Conservation (phyloP, 2,797 vertebrate genomes). For the Sebastes aleutianus region DNA sequence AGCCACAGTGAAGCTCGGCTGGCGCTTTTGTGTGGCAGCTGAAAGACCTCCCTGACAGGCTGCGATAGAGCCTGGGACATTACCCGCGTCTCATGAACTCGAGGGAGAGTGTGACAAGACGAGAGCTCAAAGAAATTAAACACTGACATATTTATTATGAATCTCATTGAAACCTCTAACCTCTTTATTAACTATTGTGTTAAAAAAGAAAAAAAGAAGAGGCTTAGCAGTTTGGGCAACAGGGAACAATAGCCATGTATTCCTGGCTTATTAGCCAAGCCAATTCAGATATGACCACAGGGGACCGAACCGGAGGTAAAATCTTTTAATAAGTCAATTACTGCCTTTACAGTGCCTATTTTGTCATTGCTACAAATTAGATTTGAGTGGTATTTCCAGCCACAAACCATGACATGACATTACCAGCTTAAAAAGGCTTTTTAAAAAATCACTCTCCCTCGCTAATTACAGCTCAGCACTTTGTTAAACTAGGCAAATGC, state of each 20-base stretch:
- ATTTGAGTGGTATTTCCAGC: conserved; percentile 59
- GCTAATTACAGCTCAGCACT: conserved; percentile 30
- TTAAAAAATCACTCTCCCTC: conserved; percentile 6
- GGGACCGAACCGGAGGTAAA: conserved; percentile 59
- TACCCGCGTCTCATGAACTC: conserved; percentile 61
- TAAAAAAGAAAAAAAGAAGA: conserved; percentile 15
- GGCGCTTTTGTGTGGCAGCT: conserved; percentile 63
- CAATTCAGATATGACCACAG: conserved; percentile 64
- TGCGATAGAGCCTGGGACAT: conserved; percentile 59
- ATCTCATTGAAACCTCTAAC: conserved; percentile 70
- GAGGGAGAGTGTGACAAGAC: conserved; percentile 56
- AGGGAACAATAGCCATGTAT: conserved; percentile 51
- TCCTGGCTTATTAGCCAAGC: conserved; percentile 63
- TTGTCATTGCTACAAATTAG: conserved; percentile 66
- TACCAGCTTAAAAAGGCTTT: conserved; percentile 56
- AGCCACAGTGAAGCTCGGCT: conserved; percentile 45
- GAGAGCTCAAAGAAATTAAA: conserved; percentile 66
- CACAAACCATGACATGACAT: conserved; percentile 65
- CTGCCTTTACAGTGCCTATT: conserved; percentile 36
- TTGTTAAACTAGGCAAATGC: conserved; percentile 52
- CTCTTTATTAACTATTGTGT: conserved; percentile 66
- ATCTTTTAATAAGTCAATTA: conserved; percentile 75
- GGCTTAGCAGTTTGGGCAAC: conserved; percentile 44
- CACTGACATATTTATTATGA: conserved; percentile 72
- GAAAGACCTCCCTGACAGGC: conserved; percentile 70